These are phyloP conservation scores for Steatocranus sp. DNA, from an alignment of 2,797 vertebrate species.

Conservation along the genomic window DNA sequence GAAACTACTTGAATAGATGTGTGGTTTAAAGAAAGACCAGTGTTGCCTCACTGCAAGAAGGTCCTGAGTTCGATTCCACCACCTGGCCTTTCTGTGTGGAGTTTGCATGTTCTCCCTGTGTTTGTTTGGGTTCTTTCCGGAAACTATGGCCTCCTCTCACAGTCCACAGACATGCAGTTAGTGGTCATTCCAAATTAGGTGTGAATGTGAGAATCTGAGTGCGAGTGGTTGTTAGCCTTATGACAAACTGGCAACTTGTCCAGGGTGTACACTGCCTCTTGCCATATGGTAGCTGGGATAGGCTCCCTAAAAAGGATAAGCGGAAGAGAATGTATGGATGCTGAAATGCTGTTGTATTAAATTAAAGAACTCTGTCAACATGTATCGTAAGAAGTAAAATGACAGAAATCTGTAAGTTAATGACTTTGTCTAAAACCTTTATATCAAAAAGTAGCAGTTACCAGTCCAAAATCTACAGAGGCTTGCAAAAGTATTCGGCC, in stretches of 20 bases:
- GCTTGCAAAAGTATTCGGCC: too few relatives aligned
- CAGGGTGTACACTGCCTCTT: neutral
- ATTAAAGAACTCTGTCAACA: neutral
- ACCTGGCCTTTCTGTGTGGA: neutral
- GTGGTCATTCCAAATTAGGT: neutral
- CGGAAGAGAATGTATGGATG: neutral
- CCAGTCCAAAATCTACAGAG: neutral
- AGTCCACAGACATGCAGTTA: neutral
- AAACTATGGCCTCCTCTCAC: neutral
- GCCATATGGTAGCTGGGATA: neutral
- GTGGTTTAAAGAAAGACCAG: neutral
- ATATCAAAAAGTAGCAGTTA: neutral
- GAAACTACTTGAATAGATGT: neutral
- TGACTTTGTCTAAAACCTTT: neutral
- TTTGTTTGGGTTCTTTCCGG: neutral
- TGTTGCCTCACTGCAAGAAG: neutral
- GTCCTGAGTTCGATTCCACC: neutral
- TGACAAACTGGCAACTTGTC: neutral
- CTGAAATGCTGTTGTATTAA: neutral
- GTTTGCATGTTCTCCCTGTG: neutral
- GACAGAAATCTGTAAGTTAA: neutral
- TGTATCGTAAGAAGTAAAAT: neutral
- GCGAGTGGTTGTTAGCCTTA: neutral
- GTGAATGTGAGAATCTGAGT: neutral
- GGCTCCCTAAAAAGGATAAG: neutral